A percentile compares a stretch with the other conserved stretches of the same genome.
Evolutionary conservation across 2,797 vertebrate species (phyloP).

Genomic region (Hydrophis major): DNA sequence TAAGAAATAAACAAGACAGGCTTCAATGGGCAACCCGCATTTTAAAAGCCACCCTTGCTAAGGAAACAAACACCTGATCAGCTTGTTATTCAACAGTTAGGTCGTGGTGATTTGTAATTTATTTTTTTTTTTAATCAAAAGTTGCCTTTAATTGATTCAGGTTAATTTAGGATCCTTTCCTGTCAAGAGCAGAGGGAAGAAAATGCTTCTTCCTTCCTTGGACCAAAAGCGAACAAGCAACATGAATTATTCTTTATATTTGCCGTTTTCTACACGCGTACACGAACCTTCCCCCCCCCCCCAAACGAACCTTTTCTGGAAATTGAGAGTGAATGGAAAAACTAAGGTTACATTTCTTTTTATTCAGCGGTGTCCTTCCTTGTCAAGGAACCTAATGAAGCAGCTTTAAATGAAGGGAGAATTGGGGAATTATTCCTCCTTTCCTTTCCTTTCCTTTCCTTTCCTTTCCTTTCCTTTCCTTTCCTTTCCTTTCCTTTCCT

Average conservation of each 20-base stretch:
- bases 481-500: not conserved
- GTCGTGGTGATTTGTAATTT: not conserved
- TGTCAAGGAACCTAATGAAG: not conserved
- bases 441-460: not conserved
- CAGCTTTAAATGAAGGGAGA: fast-evolving
- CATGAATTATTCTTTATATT: not conserved
- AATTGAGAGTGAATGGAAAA: not conserved
- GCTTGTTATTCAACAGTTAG: not conserved
- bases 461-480: not conserved
- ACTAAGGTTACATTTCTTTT: not conserved
- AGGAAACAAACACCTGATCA: not conserved
- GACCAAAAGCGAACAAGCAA: not conserved
- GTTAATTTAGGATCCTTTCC: not conserved
- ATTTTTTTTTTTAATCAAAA: not conserved
- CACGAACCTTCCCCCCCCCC: not conserved
- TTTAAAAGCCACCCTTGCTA: not conserved
- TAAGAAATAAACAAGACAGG: not conserved
- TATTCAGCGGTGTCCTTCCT: not conserved
- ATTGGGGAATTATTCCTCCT: not conserved
- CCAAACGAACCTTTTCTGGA: not conserved
- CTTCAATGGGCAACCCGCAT: not conserved
- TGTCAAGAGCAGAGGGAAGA: not conserved
- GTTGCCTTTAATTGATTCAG: not conserved
- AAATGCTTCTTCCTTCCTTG: not conserved
- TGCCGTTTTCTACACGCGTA: not conserved